These are phyloP conservation scores for Drosophila eohydei DNA, from an alignment of 2,888 invertebrate genomes.

Conservation along the genomic window DNA sequence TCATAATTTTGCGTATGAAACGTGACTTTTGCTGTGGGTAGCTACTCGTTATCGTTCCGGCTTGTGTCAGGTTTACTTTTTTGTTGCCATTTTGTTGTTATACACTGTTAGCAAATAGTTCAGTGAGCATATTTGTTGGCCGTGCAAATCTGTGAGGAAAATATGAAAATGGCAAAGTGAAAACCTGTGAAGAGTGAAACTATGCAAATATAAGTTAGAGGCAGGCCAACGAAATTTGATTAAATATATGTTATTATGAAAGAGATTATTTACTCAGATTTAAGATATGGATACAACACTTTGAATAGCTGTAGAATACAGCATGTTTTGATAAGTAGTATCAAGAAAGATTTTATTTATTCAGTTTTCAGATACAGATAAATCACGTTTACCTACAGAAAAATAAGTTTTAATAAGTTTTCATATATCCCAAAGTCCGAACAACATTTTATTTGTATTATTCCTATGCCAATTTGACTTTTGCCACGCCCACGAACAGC, in stretches of 20 bases:
- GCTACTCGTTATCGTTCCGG: slow-evolving; percentile 42
- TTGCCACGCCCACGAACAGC: not conserved
- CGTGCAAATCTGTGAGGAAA: not conserved
- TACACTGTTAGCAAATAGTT: not conserved
- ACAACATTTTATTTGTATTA: not conserved
- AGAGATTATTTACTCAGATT: not conserved
- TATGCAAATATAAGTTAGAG: not conserved
- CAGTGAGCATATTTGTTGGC: not conserved
- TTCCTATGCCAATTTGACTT: not conserved
- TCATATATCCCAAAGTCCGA: not conserved
- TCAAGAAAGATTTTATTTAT: too few relatives aligned
- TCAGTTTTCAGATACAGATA: too few relatives aligned
- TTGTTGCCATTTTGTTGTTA: slow-evolving; percentile 13
- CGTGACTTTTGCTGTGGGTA: slow-evolving; percentile 67
- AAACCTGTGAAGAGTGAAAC: not conserved
- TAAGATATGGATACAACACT: not conserved
- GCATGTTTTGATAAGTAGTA: too few relatives aligned
- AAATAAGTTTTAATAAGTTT: too few relatives aligned
- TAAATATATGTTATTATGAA: not conserved
- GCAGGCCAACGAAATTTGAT: not conserved
- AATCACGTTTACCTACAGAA: too few relatives aligned
- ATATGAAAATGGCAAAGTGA: not conserved
- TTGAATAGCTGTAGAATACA: not conserved
- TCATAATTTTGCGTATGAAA: slow-evolving; percentile 77
- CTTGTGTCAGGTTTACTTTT: slow-evolving; percentile 33